A percentile compares a stretch with the other conserved stretches of the same genome.
Conservation (phyloP, 30 jellyfish, hydroid and myxozoan genomes). For the Chironex yamaguchii region DNA sequence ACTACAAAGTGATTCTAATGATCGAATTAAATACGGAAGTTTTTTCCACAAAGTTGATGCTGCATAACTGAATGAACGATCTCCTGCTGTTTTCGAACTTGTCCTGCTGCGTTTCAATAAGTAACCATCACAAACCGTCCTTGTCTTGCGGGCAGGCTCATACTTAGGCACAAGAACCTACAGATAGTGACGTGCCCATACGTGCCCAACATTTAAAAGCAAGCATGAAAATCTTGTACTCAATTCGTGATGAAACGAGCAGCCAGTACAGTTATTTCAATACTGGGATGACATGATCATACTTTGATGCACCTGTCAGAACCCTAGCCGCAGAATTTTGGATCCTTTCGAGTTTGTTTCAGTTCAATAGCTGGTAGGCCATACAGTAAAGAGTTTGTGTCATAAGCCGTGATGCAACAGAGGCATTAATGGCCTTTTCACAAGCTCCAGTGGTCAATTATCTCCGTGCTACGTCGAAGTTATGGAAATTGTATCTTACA, state of each 20-base stretch:
- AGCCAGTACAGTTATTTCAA: conserved; percentile 28
- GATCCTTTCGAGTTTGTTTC: conserved; percentile 27
- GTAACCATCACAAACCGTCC: conserved; percentile 25
- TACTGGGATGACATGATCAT: conserved; percentile 25
- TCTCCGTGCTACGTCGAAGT: conserved; percentile 16
- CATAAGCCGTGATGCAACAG: conserved; percentile 15
- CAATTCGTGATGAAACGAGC: conserved; percentile 37
- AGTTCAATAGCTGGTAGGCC: conserved; percentile 38
- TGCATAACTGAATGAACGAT: conserved; percentile 56
- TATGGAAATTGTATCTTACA: conserved; percentile 5
- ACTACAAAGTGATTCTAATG: conserved; percentile 33
- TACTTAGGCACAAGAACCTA: conserved; percentile 38
- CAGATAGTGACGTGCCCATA: conserved; percentile 14
- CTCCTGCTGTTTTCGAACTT: conserved; percentile 55
- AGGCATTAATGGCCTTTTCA: conserved; percentile 26
- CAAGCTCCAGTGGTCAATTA: conserved; percentile 22
- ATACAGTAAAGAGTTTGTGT: conserved; percentile 16
- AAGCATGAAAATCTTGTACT: conserved; percentile 57
- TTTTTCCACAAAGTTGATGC: conserved; percentile 51
- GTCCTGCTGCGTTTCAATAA: conserved; percentile 50
- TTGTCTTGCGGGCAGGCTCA: conserved; percentile 36
- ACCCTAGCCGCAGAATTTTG: conserved; percentile 27
- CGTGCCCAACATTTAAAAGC: conserved; percentile 52
- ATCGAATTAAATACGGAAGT: conserved; percentile 45
- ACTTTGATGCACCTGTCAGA: conserved; percentile 43